These are phyloP conservation scores for Clusia tigrina DNA, from an alignment of 2,888 invertebrate genomes.

Conservation along the genomic window DNA sequence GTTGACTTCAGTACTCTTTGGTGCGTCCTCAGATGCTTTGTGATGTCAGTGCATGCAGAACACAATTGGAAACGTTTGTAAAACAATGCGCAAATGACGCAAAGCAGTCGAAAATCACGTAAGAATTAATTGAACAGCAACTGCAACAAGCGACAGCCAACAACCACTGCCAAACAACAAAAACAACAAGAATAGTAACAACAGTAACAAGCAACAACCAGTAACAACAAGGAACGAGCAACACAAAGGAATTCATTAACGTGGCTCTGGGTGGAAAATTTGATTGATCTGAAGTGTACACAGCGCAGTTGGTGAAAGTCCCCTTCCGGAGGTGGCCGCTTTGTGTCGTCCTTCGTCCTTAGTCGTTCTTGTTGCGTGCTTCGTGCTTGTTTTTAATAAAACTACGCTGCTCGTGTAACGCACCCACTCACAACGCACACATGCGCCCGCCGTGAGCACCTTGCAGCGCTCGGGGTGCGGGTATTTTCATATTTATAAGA, in stretches of 20 bases:
- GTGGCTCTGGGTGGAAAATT: conserved; percentile 14
- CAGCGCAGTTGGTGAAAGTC: conserved; percentile 48
- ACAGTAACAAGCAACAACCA: conserved; percentile 4
- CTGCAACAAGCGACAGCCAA: too few relatives aligned
- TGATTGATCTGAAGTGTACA: conserved; percentile 61
- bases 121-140: too few relatives aligned
- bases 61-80: too few relatives aligned
- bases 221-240: background rate
- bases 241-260: conserved; percentile 19
- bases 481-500: conserved; percentile 63
- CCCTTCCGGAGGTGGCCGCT: conserved; percentile 1
- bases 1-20: too few relatives aligned
- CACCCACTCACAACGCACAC: conserved; percentile 16
- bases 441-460: too few relatives aligned
- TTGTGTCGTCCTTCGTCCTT: conserved; percentile 24
- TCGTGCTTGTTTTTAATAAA: conserved; percentile 21
- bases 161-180: too few relatives aligned
- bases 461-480: conserved; percentile 46
- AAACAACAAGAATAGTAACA: too few relatives aligned
- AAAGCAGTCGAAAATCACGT: too few relatives aligned
- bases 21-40: too few relatives aligned
- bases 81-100: too few relatives aligned
- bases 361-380: background rate
- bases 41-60: too few relatives aligned
- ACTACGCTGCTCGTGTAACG: conserved; percentile 18